Conservation (phyloP, 1,140 invertebrate genomes). For the Drosophila asahinai region DNA sequence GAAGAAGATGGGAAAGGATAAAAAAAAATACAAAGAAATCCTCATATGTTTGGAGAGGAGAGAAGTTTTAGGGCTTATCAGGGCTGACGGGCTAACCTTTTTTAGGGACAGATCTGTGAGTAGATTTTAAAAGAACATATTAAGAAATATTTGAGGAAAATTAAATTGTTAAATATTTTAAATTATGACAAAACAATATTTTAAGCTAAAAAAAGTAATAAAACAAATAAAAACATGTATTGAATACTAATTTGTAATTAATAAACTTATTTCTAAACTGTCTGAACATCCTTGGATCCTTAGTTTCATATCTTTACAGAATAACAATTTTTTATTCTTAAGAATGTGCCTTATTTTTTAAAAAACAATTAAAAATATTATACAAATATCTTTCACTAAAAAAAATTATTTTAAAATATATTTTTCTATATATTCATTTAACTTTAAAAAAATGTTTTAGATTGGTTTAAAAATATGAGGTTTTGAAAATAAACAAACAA, state of each 20-base stretch:
- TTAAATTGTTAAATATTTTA: not conserved
- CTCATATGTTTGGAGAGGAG: slow-evolving; percentile 2
- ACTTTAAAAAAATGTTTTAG: too few species aligned
- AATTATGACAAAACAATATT: not conserved
- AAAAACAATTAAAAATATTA: too few species aligned
- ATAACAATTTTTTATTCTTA: not conserved
- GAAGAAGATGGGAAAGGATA: slow-evolving; percentile 11
- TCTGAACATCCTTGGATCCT: too few species aligned
- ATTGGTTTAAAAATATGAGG: not conserved
- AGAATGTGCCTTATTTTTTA: too few species aligned
- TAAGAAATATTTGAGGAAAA: not conserved
- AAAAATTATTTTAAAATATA: too few species aligned
- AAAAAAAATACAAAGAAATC: slow-evolving; percentile 21
- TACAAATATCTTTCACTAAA: too few species aligned
- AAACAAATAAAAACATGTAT: not conserved
- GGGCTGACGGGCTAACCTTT: not conserved
- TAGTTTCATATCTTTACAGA: not conserved
- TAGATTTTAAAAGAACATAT: too few species aligned
- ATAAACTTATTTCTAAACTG: not conserved
- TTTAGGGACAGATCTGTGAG: not conserved
- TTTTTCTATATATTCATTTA: too few species aligned
- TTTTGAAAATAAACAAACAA: too few species aligned
- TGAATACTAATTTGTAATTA: not conserved
- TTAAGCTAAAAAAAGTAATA: not conserved
- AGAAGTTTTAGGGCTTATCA: not conserved